Conservation (phyloP, 2,888 invertebrate genomes). For the Chouioia cunea region DNA sequence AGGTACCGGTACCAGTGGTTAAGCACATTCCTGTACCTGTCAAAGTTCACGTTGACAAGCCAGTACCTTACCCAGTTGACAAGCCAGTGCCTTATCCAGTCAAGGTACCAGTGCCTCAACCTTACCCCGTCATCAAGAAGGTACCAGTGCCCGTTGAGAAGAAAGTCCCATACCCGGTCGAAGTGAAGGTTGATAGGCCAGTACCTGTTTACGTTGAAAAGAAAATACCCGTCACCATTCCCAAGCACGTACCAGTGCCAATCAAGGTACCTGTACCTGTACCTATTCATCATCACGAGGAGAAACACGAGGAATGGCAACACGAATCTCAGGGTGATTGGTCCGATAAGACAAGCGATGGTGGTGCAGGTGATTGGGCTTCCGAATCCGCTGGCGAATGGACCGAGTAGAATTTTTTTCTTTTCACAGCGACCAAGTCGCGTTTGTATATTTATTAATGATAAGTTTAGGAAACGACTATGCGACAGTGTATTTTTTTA, state of each 20-base stretch:
- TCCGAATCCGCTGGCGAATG: not conserved
- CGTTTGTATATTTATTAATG: conserved; percentile 1
- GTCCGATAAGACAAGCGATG: not conserved
- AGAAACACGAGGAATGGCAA: conserved; percentile 48
- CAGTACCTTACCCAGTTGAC: conserved; percentile 71
- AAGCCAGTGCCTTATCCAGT: conserved; percentile 82
- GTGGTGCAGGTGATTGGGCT: not conserved
- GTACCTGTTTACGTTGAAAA: conserved; percentile 63
- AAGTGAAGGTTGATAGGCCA: conserved; percentile 73
- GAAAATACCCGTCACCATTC: conserved; percentile 61
- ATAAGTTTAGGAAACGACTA: not conserved
- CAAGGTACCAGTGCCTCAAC: conserved; percentile 71
- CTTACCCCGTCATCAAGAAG: conserved; percentile 82
- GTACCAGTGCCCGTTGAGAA: conserved; percentile 80
- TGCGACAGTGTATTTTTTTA: not conserved
- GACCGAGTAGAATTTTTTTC: conserved; percentile 11
- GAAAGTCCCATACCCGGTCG: conserved; percentile 77
- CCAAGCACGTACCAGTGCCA: conserved; percentile 75
- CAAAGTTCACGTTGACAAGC: conserved; percentile 74
- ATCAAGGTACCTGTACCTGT: conserved; percentile 80
- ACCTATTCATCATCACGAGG: conserved; percentile 70
- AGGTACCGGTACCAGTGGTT: conserved; percentile 79
- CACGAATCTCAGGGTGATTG: conserved; percentile 45
- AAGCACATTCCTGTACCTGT: conserved; percentile 70
- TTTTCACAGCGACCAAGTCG: conserved; percentile 17